Evolutionary conservation across 2,888 invertebrate species (phyloP).

Genomic region (Priocnemis perturbator): DNA sequence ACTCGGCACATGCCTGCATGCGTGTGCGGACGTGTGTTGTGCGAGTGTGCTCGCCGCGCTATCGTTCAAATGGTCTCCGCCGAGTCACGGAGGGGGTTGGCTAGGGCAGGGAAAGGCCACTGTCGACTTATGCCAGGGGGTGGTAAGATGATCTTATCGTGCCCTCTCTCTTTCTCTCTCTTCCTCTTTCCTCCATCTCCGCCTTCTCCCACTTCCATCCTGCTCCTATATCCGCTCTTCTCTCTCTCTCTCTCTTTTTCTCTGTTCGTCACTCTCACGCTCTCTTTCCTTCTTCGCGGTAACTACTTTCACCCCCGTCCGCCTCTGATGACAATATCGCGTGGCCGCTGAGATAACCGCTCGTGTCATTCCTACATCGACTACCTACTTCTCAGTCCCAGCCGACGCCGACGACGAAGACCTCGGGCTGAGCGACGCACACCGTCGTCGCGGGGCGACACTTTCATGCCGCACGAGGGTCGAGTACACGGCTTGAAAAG

Average conservation of each 20-base stretch:
- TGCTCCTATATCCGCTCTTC: conserved; percentile 40
- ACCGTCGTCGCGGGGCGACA: conserved; percentile 46
- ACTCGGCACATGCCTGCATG: conserved; percentile 5
- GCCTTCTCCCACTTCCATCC: conserved; percentile 49
- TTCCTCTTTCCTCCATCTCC: conserved; percentile 30
- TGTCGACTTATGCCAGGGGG: conserved; percentile 66
- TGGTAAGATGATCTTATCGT: conserved; percentile 66
- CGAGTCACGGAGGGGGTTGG: conserved; percentile 68
- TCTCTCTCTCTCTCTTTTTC: conserved; percentile 39
- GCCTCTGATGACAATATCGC: conserved; percentile 75
- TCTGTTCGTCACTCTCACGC: conserved; percentile 33
- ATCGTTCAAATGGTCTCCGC: conserved; percentile 65
- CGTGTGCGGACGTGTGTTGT: conserved; percentile 32
- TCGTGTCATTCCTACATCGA: conserved; percentile 75
- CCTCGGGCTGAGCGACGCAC: conserved; percentile 39
- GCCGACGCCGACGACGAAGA: conserved; percentile 38
- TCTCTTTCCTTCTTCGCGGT: conserved; percentile 35
- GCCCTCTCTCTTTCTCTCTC: conserved; percentile 26
- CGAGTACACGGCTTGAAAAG: conserved; percentile 39
- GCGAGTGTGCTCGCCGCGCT: conserved; percentile 41
- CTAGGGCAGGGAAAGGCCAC: conserved; percentile 72
- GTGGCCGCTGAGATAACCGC: conserved; percentile 74
- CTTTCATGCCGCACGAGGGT: conserved; percentile 51
- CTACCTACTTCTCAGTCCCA: conserved; percentile 66
- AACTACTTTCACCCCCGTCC: conserved; percentile 60